These are phyloP conservation scores for Sylvia atricapilla DNA, from an alignment of 2,113 vertebrate species.

Conservation along the genomic window DNA sequence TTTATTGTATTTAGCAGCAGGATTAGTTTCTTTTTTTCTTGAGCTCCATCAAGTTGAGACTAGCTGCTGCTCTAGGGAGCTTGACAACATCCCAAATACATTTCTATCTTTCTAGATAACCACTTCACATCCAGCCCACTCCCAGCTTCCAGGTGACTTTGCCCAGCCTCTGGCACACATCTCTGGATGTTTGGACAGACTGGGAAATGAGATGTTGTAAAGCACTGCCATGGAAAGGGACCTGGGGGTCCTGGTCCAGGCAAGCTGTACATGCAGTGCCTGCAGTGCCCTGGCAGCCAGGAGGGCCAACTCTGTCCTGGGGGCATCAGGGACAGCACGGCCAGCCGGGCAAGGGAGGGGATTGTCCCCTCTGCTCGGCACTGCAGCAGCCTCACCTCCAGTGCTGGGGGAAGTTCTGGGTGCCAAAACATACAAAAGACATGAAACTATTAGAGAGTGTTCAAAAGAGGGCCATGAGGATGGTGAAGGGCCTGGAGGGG, in stretches of 20 bases:
- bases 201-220: not conserved
- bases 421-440: not conserved
- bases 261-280: accelerated
- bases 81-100: not conserved
- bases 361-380: accelerated
- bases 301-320: accelerated
- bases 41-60: not conserved
- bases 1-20: not conserved
- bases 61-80: not conserved
- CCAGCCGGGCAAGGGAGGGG: accelerated
- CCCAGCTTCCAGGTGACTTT: not conserved
- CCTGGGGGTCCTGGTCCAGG: accelerated
- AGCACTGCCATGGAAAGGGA: not conserved
- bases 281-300: not conserved
- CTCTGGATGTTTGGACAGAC: not conserved
- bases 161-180: not conserved
- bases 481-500: not conserved
- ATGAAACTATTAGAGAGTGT: not conserved
- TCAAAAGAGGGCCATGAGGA: accelerated
- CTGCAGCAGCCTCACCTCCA: accelerated
- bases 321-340: accelerated
- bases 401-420: not conserved
- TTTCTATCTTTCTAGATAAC: not conserved
- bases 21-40: not conserved
- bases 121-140: not conserved